These are phyloP conservation scores for Geophilus truncorum DNA, from an alignment of 2,888 invertebrate species.

Conservation along the genomic window DNA sequence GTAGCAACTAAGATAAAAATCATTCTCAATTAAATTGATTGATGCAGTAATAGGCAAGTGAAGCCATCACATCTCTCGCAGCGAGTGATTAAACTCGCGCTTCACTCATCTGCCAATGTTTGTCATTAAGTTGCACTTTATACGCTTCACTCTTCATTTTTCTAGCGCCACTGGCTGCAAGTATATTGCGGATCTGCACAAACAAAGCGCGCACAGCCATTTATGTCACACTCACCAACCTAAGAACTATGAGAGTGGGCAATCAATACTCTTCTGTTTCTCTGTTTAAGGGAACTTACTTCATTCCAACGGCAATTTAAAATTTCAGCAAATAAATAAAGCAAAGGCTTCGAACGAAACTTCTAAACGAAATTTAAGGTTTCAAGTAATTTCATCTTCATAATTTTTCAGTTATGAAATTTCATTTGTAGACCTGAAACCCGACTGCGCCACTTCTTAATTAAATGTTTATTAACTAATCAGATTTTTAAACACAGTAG, in stretches of 20 bases:
- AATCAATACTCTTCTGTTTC: slow-evolving; percentile 19
- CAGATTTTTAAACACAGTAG: no score
- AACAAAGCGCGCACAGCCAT: slow-evolving; percentile 8
- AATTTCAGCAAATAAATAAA: no score
- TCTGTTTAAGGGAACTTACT: not conserved
- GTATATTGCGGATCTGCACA: not conserved
- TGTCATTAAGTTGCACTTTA: not conserved
- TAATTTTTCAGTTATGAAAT: no score
- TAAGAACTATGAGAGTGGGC: slow-evolving; percentile 2
- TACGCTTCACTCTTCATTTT: not conserved
- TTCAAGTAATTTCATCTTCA: no score
- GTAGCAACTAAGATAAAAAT: not conserved
- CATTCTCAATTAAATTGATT: not conserved
- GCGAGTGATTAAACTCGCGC: not conserved
- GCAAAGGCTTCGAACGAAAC: no score
- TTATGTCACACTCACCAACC: not conserved
- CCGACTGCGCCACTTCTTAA: no score
- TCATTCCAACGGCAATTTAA: not conserved
- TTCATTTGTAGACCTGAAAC: no score
- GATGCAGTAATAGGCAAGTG: not conserved
- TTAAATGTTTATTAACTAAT: no score
- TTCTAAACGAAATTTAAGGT: no score
- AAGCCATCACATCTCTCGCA: not conserved
- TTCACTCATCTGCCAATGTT: slow-evolving; percentile 1
- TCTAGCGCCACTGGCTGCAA: not conserved